A percentile compares a stretch with the other conserved stretches of the same genome.
Evolutionary conservation across 2,797 vertebrate species (phyloP).

Genomic region (Glyptemys insculpta): DNA sequence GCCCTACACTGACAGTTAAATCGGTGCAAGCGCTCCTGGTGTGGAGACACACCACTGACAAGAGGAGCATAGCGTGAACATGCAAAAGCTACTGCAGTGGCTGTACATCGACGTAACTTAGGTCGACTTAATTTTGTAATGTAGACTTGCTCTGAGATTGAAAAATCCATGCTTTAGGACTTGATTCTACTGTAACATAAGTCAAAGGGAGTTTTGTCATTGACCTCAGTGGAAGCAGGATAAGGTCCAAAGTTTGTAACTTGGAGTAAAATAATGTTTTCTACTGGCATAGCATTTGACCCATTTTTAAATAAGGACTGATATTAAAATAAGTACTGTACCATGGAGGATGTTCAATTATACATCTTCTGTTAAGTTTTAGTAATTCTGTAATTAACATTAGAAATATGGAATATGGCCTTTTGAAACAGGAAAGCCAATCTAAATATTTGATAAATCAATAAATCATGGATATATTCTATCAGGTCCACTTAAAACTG

Average conservation of each 20-base stretch:
- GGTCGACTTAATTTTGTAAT: neutral
- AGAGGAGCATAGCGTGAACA: neutral
- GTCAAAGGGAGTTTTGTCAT: neutral
- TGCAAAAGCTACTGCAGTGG: neutral
- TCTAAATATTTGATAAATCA: neutral
- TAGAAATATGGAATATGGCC: neutral
- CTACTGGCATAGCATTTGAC: slow-evolving; percentile 51
- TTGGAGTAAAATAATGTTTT: slow-evolving; percentile 42
- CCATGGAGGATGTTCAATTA: slow-evolving; percentile 12
- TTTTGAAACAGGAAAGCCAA: slow-evolving; percentile 1
- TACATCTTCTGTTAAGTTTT: slow-evolving; percentile 1
- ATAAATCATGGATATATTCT: neutral
- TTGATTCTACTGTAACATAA: slow-evolving; percentile 50
- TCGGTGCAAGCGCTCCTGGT: too few species aligned
- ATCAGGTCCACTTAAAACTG: neutral
- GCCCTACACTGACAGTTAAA: too few species aligned
- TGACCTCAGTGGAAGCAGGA: neutral
- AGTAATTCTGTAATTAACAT: slow-evolving; percentile 30
- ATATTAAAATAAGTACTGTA: slow-evolving; percentile 37
- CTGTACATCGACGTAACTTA: fast-evolving
- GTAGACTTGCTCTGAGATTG: neutral
- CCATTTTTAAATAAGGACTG: slow-evolving; percentile 40
- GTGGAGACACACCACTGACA: too few species aligned
- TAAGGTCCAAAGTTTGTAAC: neutral
- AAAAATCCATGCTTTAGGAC: slow-evolving; percentile 22